A percentile compares a stretch with the other conserved stretches of the same genome.
Evolutionary conservation across 2,113 vertebrate species (phyloP).

Genomic region (Grammomys dolichurus): DNA sequence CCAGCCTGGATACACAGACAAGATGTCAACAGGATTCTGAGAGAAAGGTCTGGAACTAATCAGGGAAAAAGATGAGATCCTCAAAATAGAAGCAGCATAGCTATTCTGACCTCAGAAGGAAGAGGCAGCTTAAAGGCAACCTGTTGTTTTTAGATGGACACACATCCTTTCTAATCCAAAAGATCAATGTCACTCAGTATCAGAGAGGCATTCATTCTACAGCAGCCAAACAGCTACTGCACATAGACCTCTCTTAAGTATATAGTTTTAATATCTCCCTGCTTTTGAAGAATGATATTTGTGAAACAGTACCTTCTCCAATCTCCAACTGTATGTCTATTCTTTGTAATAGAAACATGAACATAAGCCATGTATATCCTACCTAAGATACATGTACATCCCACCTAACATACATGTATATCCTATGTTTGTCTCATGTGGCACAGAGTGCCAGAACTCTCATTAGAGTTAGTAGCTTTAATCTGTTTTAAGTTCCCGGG

Average conservation of each 20-base stretch:
- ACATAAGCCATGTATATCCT: not conserved
- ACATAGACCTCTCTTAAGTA: conserved; percentile 9
- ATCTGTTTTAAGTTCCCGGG: not conserved
- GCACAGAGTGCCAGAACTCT: conserved; percentile 12
- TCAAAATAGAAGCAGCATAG: conserved; percentile 61
- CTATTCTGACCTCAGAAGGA: conserved; percentile 49
- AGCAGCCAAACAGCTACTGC: not conserved
- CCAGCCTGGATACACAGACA: not conserved
- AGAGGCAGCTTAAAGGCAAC: conserved; percentile 56
- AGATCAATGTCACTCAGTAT: conserved; percentile 43
- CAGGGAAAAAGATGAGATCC: conserved; percentile 54
- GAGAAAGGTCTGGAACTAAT: conserved; percentile 56
- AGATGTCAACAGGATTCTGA: conserved; percentile 47
- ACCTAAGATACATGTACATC: not conserved
- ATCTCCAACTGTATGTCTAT: not conserved
- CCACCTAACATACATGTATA: not conserved
- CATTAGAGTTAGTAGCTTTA: conserved; percentile 24
- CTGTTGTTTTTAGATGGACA: conserved; percentile 51
- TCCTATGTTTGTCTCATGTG: not conserved
- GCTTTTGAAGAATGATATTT: not conserved
- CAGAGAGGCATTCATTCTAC: conserved; percentile 9
- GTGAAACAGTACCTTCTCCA: conserved; percentile 11
- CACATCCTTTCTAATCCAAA: conserved; percentile 69
- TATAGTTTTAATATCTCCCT: conserved; percentile 10
- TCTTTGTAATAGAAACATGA: conserved; percentile 39